These are phyloP conservation scores for Mythimna pallens DNA, from an alignment of 2,888 invertebrate genomes.

Conservation along the genomic window DNA sequence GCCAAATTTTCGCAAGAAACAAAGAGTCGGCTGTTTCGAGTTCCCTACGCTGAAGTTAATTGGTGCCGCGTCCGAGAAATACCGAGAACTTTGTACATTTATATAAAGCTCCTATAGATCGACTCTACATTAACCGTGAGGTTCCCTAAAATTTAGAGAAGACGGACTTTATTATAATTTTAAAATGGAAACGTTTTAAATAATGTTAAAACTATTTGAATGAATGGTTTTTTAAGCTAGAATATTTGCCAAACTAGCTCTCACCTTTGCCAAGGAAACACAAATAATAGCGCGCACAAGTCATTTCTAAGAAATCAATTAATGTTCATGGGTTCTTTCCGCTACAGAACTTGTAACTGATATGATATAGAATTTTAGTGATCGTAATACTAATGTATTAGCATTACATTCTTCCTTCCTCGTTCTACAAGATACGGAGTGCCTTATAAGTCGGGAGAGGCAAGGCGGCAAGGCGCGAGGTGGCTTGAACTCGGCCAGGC, in stretches of 20 bases:
- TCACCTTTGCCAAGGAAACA: constrained; percentile 22
- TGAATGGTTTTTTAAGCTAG: background rate
- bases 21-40: constrained; percentile 78
- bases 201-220: constrained; percentile 7
- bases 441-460: constrained; percentile 46
- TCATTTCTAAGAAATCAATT: constrained; percentile 35
- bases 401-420: constrained; percentile 63
- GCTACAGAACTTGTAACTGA: constrained; percentile 29
- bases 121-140: constrained; percentile 41
- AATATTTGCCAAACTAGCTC: constrained; percentile 15
- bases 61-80: constrained; percentile 76
- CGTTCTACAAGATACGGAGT: constrained; percentile 55
- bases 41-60: constrained; percentile 77
- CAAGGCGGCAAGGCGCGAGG: constrained; percentile 48
- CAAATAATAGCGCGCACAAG: constrained; percentile 7
- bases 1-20: constrained; percentile 82
- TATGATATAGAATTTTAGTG: constrained; percentile 40
- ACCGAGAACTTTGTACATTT: constrained; percentile 71
- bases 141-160: constrained; percentile 30
- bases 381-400: constrained; percentile 51
- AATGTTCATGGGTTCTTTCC: constrained; percentile 43
- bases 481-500: constrained; percentile 63
- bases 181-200: constrained; percentile 17
- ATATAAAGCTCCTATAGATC: constrained; percentile 63
- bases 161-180: constrained; percentile 26